Evolutionary conservation across 2,113 vertebrate genomes (phyloP).

Genomic region (Indicator indicator): DNA sequence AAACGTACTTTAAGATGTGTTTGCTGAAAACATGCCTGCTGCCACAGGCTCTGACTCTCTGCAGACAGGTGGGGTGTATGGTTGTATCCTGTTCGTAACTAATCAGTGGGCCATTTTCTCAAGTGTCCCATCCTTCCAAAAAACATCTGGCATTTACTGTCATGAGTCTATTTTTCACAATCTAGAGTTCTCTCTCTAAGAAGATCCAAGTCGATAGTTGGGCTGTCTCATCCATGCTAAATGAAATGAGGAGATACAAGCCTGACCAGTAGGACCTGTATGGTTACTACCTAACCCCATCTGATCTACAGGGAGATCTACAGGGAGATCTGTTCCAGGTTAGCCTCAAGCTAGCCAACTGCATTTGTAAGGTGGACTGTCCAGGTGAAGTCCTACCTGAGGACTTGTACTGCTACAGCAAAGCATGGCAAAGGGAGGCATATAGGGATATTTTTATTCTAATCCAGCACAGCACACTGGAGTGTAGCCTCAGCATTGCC

Average conservation of each 20-base stretch:
- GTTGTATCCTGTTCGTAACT: not conserved
- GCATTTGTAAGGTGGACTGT: not conserved
- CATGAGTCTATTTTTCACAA: not conserved
- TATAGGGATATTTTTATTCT: not conserved
- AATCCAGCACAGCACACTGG: not conserved
- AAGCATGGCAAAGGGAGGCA: not conserved
- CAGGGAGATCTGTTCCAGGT: not conserved
- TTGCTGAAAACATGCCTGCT: not conserved
- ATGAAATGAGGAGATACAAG: not conserved
- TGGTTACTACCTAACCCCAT: not conserved
- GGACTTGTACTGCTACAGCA: not conserved
- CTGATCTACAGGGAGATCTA: not conserved
- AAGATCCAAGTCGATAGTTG: not conserved
- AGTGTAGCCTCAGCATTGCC: not conserved
- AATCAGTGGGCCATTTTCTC: not conserved
- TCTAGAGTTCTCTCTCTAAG: not conserved
- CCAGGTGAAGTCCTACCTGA: not conserved
- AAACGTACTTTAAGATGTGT: not conserved
- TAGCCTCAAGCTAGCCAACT: not conserved
- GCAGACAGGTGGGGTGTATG: not conserved
- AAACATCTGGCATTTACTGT: not conserved
- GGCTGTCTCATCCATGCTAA: not conserved
- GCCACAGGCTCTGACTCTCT: not conserved
- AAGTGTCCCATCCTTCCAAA: not conserved
- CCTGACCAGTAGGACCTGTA: not conserved